Evolutionary conservation across 2,888 invertebrate species (phyloP), one percentile per base, ranked within the genome.

Genomic region (Chaitophorus viminalis): DNA sequence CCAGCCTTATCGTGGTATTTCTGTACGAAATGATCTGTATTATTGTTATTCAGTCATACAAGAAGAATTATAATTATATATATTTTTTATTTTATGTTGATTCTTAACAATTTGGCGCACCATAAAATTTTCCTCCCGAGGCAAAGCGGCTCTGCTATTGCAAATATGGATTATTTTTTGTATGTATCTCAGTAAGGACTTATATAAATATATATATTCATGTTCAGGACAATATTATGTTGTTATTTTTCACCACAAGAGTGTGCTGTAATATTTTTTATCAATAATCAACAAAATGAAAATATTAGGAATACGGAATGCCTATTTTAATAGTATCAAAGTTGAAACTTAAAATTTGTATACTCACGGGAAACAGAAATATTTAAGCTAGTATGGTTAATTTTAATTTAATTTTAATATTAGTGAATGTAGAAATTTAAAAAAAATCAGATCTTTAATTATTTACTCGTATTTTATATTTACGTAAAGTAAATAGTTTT

Each of bases 271-370:
- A 6, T 39, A 9, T 54, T 85, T 85, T 77, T 85, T 85, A 85
- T 85, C 85, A 85, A 85, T 85, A 85, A 76, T 85, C 85, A 68
- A 68, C 33, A 52, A 21, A 6, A 84, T 39, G 65, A 77, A 77
- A 84, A 76, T 46, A 76, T 76, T 25, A n/a, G n/a, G n/a, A n/a
- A n/a, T n/a, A n/a, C n/a, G n/a, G n/a, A n/a, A 65, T 4, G 25
- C 65, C 52, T 77, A 68, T 68, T 60, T 17, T 60, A 9, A 9
- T 46, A 4, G 76, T 77, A 46, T 85, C 46, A 46, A 9, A 46
- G 46, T 46, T 9, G 9, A 9, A 46, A 46, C 1, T 46, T 46
- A 46, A 25, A 11, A 46, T 31, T 5, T 39, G 39, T 81, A 52
- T 31, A 82, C 25, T 60, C 72, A 75, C 18, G 52, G 65, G 4